These are phyloP conservation scores for Leptobrachium leishanense DNA, from an alignment of 2,113 vertebrate species.

Conservation along the genomic window DNA sequence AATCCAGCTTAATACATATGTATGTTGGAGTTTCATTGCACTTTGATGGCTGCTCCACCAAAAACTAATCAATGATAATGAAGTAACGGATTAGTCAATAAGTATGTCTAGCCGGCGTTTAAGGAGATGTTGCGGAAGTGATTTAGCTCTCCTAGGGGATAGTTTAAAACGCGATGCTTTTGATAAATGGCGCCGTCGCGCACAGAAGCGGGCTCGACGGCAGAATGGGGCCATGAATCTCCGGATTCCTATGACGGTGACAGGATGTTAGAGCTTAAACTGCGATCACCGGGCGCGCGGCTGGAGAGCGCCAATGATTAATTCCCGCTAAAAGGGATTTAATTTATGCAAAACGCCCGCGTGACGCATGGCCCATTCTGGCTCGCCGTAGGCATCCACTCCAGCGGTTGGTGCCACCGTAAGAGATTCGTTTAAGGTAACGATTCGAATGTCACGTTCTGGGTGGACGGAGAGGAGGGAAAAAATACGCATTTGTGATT, in stretches of 20 bases:
- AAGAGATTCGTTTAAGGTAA: background rate
- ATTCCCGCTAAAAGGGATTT: conserved; percentile 32
- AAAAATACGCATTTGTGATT: background rate
- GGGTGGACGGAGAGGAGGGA: background rate
- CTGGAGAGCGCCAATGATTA: conserved; percentile 30
- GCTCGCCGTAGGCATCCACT: background rate
- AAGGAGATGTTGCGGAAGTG: conserved; percentile 17
- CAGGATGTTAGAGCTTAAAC: conserved; percentile 29
- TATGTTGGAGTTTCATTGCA: conserved; percentile 8
- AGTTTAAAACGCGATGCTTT: conserved; percentile 29
- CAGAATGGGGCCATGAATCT: conserved; percentile 22
- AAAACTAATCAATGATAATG: conserved; percentile 51
- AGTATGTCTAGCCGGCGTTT: conserved; percentile 41
- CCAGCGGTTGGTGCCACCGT: background rate
- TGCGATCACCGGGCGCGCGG: conserved; percentile 23
- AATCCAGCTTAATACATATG: background rate
- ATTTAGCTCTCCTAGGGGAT: conserved; percentile 27
- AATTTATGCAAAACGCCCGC: conserved; percentile 35
- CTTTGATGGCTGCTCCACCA: conserved; percentile 10
- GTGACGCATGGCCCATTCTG: background rate
- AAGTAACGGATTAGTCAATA: conserved; percentile 45
- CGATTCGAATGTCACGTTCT: background rate
- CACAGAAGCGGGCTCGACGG: conserved; percentile 18
- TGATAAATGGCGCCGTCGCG: conserved; percentile 23
- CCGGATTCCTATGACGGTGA: conserved; percentile 27